These are phyloP conservation scores for Colletes collaris DNA, from an alignment of 2,888 invertebrate species.

Conservation along the genomic window DNA sequence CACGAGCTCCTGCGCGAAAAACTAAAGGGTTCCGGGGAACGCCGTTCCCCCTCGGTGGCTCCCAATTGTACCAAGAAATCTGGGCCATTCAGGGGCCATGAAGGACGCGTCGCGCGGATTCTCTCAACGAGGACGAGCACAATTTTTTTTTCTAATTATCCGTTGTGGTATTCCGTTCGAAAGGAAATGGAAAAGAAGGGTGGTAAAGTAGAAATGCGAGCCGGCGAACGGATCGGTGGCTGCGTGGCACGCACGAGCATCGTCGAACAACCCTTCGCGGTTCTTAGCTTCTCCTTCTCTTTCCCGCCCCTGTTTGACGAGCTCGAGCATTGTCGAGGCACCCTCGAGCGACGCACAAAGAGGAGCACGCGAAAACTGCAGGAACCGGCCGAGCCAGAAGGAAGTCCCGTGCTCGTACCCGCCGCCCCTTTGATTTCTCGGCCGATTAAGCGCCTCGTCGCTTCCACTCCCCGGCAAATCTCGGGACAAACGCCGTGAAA, in stretches of 20 bases:
- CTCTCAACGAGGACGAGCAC: conserved; percentile 47
- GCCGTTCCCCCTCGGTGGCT: conserved; percentile 38
- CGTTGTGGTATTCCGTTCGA: no score
- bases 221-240: conserved; percentile 10
- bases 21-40: conserved; percentile 31
- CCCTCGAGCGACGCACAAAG: conserved; percentile 56
- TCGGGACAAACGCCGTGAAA: conserved; percentile 42
- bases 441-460: conserved; percentile 57
- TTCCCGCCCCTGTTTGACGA: conserved; percentile 23
- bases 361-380: conserved; percentile 39
- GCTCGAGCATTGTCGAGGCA: conserved; percentile 60
- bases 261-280: conserved; percentile 50
- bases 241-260: conserved; percentile 26
- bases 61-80: conserved; percentile 59
- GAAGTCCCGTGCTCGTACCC: conserved; percentile 16
- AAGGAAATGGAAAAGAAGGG: no score
- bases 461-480: conserved; percentile 41
- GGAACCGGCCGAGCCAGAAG: conserved; percentile 30
- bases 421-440: conserved; percentile 60
- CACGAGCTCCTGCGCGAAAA: conserved; percentile 51
- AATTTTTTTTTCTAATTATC: no score
- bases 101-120: conserved; percentile 49
- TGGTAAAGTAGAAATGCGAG: neutral
- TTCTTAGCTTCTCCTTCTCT: conserved; percentile 34
- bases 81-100: conserved; percentile 56